phyloP scores from a whole-genome alignment of 2,113 vertebrate species.

The Amphilophus citrinellus region DNA sequence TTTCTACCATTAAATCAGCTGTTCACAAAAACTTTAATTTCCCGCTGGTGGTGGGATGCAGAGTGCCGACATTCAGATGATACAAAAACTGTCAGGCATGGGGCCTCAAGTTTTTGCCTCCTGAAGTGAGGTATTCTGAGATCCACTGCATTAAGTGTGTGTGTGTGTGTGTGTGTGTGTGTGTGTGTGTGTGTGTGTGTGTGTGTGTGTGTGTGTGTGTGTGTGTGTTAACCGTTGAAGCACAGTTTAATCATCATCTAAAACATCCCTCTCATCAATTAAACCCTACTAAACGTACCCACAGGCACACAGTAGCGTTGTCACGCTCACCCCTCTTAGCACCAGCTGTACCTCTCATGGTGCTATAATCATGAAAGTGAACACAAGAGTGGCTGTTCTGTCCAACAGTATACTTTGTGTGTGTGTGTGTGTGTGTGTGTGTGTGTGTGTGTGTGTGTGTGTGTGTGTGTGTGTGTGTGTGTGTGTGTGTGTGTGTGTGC shows the following conservation, averaged over 20 bases:
- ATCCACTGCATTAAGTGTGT: accelerated
- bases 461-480: background rate
- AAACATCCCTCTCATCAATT: background rate
- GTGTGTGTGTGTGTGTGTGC: too few species aligned
- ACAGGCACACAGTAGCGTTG: constrained; percentile 4
- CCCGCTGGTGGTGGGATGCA: background rate
- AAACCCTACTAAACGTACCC: constrained; percentile 6
- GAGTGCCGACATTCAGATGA: background rate
- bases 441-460: constrained; percentile 13
- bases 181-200: background rate
- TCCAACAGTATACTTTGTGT: background rate
- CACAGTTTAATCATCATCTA: constrained; percentile 50
- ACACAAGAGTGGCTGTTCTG: background rate
- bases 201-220: constrained; percentile 1
- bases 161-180: background rate
- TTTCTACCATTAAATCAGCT: background rate
- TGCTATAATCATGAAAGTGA: constrained; percentile 60
- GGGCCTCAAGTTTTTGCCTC: background rate
- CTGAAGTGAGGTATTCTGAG: background rate
- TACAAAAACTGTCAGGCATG: background rate
- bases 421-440: background rate
- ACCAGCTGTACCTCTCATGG: constrained; percentile 56
- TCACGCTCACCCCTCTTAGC: constrained; percentile 2
- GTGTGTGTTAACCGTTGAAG: background rate
- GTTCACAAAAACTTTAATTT: background rate